Base-by-base conservation (phyloP, 2,113 vertebrate species). In the Nannobrachium achirus region DNA sequence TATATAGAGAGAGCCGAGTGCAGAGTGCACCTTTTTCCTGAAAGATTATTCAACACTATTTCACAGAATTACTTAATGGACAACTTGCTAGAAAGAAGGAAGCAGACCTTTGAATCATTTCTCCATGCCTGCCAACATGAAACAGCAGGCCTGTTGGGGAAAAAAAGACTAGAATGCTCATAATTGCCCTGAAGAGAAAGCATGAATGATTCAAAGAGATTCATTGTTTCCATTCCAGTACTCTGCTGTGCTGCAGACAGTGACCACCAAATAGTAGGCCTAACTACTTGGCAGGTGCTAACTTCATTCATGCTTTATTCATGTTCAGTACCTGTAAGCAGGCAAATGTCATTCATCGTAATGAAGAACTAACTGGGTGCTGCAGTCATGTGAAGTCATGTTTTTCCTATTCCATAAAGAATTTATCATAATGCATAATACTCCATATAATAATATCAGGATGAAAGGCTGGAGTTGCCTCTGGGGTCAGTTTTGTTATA, bases 81-180 rank as follows among this genome's bases (percentile, higher is more conserved):
- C 70, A 61, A 15, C 57, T 52, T 65, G 66, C 74, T 75, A 79
- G 77, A 84, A 85, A 81, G 81, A 69, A 71, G 59, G 52, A 11
- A 42, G 44, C 14, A 33, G 49, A 48, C 46, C 56, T 74, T 63
- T 59, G 64, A 69, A 78, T 67, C 69, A 48, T 62, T 48, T 72
- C 65, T 75, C 63, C 61, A 8, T 63, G 74, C 71, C 80, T 79
- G 75, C 45, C 66, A 76, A 83, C 76, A 84, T 84, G 66, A 90
- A 85, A 87, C 59, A 74, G 20, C 33, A 44, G 16, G 44, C 73
- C 63, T 61, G 42, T 73, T 48, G 67, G 50, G 70, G 74, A n/a
- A 46, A 60, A 72, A 64, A 50, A 56, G 42, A 10, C 25, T 18
- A 8, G 40, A 67, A 53, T 40, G 57, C 67, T 74, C 25, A 69